Conservation (phyloP, 1,140 invertebrate genomes). For the Lepidurus arcticus region DNA sequence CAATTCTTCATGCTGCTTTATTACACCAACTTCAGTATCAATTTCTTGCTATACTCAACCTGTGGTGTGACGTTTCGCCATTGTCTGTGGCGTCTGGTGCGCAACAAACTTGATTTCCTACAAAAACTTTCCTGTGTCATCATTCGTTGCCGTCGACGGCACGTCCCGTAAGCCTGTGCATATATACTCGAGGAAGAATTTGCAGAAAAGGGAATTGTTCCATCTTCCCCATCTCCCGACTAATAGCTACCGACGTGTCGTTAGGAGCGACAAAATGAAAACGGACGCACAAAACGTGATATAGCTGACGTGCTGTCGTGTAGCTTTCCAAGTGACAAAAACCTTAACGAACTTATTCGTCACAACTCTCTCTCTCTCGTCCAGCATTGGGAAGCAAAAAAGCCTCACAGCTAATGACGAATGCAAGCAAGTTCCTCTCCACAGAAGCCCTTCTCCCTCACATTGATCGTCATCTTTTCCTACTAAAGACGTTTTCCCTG, state of each 20-base stretch:
- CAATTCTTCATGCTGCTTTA: slow-evolving; percentile 55
- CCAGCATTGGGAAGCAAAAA: not conserved
- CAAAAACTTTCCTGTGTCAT: not conserved
- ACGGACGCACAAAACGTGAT: not conserved
- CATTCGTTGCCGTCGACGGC: not conserved
- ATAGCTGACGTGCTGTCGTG: not conserved
- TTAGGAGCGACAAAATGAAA: not conserved
- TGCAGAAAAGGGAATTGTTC: not conserved
- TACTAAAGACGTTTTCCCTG: not conserved
- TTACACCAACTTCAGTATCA: slow-evolving; percentile 57
- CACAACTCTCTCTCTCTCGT: not conserved
- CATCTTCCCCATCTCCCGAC: not conserved
- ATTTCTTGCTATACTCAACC: slow-evolving; percentile 54
- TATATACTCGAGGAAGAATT: not conserved
- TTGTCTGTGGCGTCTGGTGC: slow-evolving; percentile 50
- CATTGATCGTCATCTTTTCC: not conserved
- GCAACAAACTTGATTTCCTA: slow-evolving; percentile 40
- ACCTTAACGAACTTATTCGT: not conserved
- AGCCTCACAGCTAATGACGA: not conserved
- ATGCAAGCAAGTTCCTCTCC: not conserved
- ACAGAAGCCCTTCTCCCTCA: not conserved
- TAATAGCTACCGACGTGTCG: not conserved
- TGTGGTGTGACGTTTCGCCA: slow-evolving; percentile 53
- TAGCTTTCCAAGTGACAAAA: not conserved
- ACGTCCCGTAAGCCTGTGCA: not conserved